Conservation (phyloP, 1,140 invertebrate species). For the Oppia nitens region DNA sequence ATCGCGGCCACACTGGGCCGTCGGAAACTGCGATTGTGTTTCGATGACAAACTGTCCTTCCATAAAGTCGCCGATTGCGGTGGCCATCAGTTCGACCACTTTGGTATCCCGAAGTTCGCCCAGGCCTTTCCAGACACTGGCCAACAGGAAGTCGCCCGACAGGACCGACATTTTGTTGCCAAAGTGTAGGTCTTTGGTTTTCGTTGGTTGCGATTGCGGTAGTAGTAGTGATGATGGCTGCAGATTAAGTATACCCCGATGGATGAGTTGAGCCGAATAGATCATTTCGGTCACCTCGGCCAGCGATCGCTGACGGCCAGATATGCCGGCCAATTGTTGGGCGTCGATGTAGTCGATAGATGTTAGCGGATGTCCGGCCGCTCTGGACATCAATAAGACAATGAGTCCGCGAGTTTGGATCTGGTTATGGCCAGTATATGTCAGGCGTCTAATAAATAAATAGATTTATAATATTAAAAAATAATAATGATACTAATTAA, state of each 20-base stretch:
- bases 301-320: constrained; percentile 57
- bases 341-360: neutral
- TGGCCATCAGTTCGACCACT: constrained; percentile 72
- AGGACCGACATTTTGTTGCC: constrained; percentile 87
- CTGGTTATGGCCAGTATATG: neutral
- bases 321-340: constrained; percentile 18
- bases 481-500: too few species aligned
- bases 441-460: neutral
- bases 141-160: constrained; percentile 77
- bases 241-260: constrained; percentile 43
- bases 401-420: constrained; percentile 77
- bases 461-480: too few species aligned
- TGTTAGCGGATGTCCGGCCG: constrained; percentile 42
- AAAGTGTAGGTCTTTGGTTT: constrained; percentile 50
- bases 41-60: constrained; percentile 75
- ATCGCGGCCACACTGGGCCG: constrained; percentile 42
- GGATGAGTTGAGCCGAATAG: constrained; percentile 80
- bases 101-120: constrained; percentile 55
- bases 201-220: neutral
- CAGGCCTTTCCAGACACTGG: constrained; percentile 69
- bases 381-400: constrained; percentile 75
- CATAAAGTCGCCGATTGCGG: constrained; percentile 63
- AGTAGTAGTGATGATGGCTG: neutral
- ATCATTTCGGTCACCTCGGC: constrained; percentile 97
- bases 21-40: constrained; percentile 43